phyloP scores from a whole-genome alignment of 2,797 vertebrate genomes.

The Hemibagrus guttatus region DNA sequence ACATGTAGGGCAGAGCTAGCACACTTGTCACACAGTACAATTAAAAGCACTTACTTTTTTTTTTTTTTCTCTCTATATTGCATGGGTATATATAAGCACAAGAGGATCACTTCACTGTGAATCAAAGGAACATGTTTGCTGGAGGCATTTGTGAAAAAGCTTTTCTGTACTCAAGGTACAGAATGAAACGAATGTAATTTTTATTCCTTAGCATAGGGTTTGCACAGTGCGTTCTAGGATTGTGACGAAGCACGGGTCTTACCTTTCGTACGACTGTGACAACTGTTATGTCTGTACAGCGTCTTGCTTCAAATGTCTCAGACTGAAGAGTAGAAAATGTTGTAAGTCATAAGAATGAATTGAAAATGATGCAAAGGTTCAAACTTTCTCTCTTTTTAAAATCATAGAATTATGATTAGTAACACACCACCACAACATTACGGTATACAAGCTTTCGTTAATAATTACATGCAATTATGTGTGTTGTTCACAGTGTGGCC shows the following conservation, averaged over 20 bases:
- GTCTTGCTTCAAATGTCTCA: not conserved
- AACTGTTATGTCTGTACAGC: not conserved
- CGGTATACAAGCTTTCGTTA: not conserved
- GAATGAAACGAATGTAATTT: too few species aligned
- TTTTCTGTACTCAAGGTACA: too few species aligned
- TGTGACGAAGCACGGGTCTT: too few species aligned
- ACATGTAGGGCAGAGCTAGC: not conserved
- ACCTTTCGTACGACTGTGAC: not conserved
- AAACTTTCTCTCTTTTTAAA: not conserved
- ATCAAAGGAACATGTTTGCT: not conserved
- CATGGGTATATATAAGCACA: not conserved
- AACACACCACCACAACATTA: not conserved
- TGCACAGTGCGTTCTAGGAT: not conserved
- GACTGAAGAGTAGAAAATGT: not conserved
- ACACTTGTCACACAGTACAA: not conserved
- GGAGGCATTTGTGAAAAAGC: too few species aligned
- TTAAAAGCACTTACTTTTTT: not conserved
- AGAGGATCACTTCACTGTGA: not conserved
- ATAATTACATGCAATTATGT: not conserved
- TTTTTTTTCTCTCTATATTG: not conserved
- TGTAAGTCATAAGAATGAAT: not conserved
- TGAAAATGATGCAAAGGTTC: too few species aligned
- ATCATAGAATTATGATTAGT: not conserved
- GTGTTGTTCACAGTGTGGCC: not conserved
- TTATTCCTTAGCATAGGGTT: not conserved